A percentile compares a stretch with the other conserved stretches of the same genome.
Conservation (phyloP, 2,888 invertebrate species). For the Hybos culiciformis region DNA sequence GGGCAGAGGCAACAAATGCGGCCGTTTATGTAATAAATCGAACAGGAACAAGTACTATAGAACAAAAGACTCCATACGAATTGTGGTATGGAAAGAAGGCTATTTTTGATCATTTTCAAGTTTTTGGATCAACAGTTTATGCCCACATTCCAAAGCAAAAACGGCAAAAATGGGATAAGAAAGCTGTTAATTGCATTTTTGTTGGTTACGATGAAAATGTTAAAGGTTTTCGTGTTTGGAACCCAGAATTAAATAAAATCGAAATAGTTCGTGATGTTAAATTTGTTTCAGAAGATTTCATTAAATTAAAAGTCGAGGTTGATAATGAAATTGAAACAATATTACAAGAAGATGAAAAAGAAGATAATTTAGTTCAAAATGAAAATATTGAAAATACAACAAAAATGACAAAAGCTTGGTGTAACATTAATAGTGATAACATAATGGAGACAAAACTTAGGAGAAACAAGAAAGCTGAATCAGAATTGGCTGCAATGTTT, state of each 20-base stretch:
- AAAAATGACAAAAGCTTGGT: no score
- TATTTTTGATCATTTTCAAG: conserved; percentile 11
- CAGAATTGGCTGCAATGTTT: background rate
- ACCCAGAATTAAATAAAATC: background rate
- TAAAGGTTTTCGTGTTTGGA: background rate
- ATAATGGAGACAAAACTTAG: no score
- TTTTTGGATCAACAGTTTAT: no score
- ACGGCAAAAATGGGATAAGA: conserved; percentile 9
- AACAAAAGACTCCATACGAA: no score
- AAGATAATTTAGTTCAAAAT: no score
- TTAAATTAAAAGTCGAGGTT: background rate
- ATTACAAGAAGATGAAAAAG: no score
- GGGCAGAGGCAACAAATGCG: background rate
- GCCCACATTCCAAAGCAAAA: no score
- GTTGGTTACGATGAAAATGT: background rate
- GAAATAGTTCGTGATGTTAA: background rate
- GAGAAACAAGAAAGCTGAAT: background rate
- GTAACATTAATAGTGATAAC: no score
- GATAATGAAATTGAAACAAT: no score
- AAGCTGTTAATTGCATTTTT: background rate
- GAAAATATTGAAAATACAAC: background rate
- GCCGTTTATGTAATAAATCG: background rate
- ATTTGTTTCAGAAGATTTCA: background rate
- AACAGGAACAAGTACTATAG: background rate
- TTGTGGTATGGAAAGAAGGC: conserved; percentile 13